Evolutionary conservation across 2,113 vertebrate genomes (phyloP), one percentile per base, ranked within the genome.

Genomic region (Galbula dea): DNA sequence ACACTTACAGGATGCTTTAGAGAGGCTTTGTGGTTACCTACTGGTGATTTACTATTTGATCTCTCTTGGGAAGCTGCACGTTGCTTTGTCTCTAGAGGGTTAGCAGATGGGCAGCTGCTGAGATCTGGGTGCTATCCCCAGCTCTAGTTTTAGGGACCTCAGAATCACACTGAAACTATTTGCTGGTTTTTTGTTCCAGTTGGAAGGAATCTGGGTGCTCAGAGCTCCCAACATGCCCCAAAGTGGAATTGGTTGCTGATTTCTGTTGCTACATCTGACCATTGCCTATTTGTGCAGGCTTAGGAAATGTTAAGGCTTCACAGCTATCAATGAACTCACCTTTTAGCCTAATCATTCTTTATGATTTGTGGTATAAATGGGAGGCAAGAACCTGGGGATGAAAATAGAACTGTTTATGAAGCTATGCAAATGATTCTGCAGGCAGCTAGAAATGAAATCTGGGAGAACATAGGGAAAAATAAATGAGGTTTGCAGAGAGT

Each of bases 381-480:
- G 12, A 94, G 73, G 48, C 73, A 65, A 75, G 77, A 57, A 79
- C 52, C 77, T 41, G 49, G 57, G 84, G 73, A 61, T 86, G 73
- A 92, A 94, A 93, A 59, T 48, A 43, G 7, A 81, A 78, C 48
- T 88, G 83, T 52, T 94, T 55, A 83, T 66, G 92, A 83, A 83
- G n/a, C 43, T 52, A 12, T 77, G 90, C 83, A 90, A 93, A 81
- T 67, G 75, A 69, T 92, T 90, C 79, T 6, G 3, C 69, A 57
- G 67, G 83, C 77, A 63, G 52, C 43, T 67, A 55, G 57, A 88
- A 72, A 95, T 93, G 96, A 91, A 94, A 94, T 90, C 83, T 57
- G 39, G 75, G 83, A 49, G 80, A 92, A 57, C 69, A 78, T 67
- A 75, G 4, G 73, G 83, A 71, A 81, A 88, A 88, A 63, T 61